Evolutionary conservation across 2,113 vertebrate species (phyloP).

Genomic region (Gila orcuttii): DNA sequence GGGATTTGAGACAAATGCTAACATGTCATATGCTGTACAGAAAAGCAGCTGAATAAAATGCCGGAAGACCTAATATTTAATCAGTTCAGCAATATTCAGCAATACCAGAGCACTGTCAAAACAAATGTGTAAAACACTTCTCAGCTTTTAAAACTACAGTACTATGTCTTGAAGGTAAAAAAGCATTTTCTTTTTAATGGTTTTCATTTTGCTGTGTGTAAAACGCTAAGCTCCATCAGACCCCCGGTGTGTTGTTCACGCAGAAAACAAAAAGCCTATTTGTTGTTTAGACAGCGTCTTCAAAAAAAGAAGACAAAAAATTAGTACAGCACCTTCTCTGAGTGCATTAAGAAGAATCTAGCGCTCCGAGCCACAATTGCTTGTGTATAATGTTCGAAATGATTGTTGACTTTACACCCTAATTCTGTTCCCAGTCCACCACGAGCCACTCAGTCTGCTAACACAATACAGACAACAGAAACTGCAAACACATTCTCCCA

Average conservation of each 20-base stretch:
- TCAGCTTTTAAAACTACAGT: slow-evolving; percentile 18
- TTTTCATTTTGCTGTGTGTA: slow-evolving; percentile 29
- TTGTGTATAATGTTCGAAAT: slow-evolving; percentile 51
- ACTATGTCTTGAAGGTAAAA: slow-evolving; percentile 34
- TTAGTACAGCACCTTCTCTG: slow-evolving; percentile 1
- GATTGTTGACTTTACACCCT: slow-evolving; percentile 48
- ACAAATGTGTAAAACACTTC: slow-evolving; percentile 25
- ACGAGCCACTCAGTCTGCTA: slow-evolving; percentile 41
- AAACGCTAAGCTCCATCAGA: slow-evolving; percentile 27
- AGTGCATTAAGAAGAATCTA: slow-evolving; percentile 16
- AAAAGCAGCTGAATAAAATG: background rate
- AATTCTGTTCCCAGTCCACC: slow-evolving; percentile 53
- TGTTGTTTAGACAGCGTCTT: slow-evolving; percentile 24
- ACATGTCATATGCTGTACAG: background rate
- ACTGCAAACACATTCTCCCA: slow-evolving; percentile 59
- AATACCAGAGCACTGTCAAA: slow-evolving; percentile 6
- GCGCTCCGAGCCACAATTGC: slow-evolving; percentile 18
- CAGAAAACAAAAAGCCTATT: background rate
- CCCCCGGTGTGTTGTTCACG: background rate
- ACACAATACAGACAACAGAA: slow-evolving; percentile 57
- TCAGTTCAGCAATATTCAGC: slow-evolving; percentile 17
- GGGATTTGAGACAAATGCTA: background rate
- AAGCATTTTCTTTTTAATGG: slow-evolving; percentile 31
- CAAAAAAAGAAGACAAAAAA: background rate
- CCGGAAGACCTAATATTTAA: slow-evolving; percentile 23